phyloP scores from a whole-genome alignment of 2,113 vertebrate species.

The Raja brachyura region DNA sequence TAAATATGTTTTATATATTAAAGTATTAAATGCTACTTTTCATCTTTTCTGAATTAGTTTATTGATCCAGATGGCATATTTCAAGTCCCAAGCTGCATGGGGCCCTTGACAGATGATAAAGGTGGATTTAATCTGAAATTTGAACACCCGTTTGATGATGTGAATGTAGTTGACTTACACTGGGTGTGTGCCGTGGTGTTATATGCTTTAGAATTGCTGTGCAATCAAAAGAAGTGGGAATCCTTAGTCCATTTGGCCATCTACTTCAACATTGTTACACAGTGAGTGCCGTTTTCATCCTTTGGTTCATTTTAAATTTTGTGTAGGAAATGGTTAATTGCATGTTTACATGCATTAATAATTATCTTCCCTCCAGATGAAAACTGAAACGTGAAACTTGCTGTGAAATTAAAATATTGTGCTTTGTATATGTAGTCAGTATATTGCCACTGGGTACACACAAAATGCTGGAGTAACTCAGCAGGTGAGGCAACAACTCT shows the following conservation, averaged over 20 bases:
- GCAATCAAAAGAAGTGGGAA: constrained; percentile 78
- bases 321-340: background rate
- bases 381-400: background rate
- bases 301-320: background rate
- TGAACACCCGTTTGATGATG: constrained; percentile 65
- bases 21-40: background rate
- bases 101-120: constrained; percentile 62
- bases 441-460: background rate
- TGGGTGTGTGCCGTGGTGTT: constrained; percentile 72
- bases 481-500: too few species aligned
- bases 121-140: constrained; percentile 67
- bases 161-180: constrained; percentile 68
- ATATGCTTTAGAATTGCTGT: constrained; percentile 73
- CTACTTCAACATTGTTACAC: constrained; percentile 73
- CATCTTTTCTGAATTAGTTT: constrained; percentile 45
- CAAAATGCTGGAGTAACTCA: too few species aligned
- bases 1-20: background rate
- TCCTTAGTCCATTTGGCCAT: constrained; percentile 72
- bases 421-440: background rate
- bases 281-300: constrained; percentile 55
- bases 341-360: background rate
- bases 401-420: background rate
- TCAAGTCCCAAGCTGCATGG: constrained; percentile 64
- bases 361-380: background rate
- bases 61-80: constrained; percentile 57